A percentile compares a stretch with the other conserved stretches of the same genome.
phyloP scores from a whole-genome alignment of 2,888 invertebrate genomes.

The Ferdinandea cuprea region DNA sequence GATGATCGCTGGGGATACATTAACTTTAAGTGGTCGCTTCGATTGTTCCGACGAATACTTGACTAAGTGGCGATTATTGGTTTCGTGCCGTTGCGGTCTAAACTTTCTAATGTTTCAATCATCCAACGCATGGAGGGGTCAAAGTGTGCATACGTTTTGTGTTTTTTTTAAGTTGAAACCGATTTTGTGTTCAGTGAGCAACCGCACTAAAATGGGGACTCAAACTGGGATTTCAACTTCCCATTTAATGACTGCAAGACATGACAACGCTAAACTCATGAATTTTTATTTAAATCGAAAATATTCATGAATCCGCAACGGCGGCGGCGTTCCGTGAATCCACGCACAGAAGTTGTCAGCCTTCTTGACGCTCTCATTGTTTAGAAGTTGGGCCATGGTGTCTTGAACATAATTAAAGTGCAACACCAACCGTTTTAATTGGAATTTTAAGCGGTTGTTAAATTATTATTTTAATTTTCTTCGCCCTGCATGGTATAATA shows the following conservation, averaged over 20 bases:
- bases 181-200: conserved; percentile 23
- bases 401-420: conserved; percentile 38
- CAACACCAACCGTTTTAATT: conserved; percentile 51
- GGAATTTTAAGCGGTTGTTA: conserved; percentile 58
- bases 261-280: conserved; percentile 35
- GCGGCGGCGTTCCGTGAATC: neutral
- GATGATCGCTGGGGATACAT: conserved; percentile 38
- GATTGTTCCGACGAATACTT: conserved; percentile 13
- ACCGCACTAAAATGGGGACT: neutral
- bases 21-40: conserved; percentile 41
- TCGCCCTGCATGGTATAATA: conserved; percentile 9
- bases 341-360: neutral
- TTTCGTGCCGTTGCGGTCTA: conserved; percentile 35
- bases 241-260: conserved; percentile 20
- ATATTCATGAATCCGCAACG: neutral
- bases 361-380: conserved; percentile 13
- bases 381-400: neutral
- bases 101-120: conserved; percentile 69
- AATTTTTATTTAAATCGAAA: conserved; percentile 51
- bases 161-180: conserved; percentile 12
- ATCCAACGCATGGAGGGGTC: conserved; percentile 42
- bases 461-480: conserved; percentile 45
- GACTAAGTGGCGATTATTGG: conserved; percentile 30
- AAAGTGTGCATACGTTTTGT: conserved; percentile 27
- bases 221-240: conserved; percentile 29